Base-by-base conservation (phyloP, 2,797 vertebrate genomes). In the Xenops minutus region DNA sequence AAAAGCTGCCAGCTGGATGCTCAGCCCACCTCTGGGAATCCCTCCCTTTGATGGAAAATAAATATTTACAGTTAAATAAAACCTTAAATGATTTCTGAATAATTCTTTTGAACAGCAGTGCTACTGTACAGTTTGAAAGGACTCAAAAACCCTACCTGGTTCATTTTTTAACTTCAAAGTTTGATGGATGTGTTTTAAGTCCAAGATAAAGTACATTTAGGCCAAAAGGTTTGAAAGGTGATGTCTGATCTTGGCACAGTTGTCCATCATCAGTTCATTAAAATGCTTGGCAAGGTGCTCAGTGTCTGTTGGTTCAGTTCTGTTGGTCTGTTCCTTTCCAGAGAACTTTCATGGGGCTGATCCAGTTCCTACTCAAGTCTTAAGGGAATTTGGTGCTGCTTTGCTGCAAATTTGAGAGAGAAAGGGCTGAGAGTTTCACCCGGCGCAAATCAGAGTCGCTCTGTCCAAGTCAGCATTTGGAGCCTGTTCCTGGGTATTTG, bases 21-120 rank as follows among this genome's bases (percentile, higher is more conserved):
- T 41, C 76, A 76, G 29, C 32, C 37, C 67, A 85, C 91, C 93
- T 87, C 88, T 74, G 96, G 84, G 91, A 92, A 85, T 87, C 59
- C 77, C 67, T 66, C 76, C 66, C 91, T 94, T 92, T 87, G 93
- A 89, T 56, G 94, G 81, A 95, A 94, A 95, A 94, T 71, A 94
- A 96, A 96, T 94, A 95, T 92, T 96, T 95, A 82, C 72, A 32
- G 68, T 95, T 85, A 93, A 91, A 85, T 71, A 89, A 87, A 95
- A 91, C 78, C 74, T 82, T 67, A 77, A 88, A 89, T 91, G 12
- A 64, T 82, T 93, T 85, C 75, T 63, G 34, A 89, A 85, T 85
- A 43, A 48, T 59, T 82, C 56, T 87, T 76, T 80, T 58, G n/a
- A 95, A 95, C 92, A 96, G 59, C 55, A 76, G 59, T 22, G 75